Percentiles rank a stretch among this genome's conserved stretches.
Conservation (phyloP, 2,888 invertebrate genomes). For the Polylopha cassiicola region DNA sequence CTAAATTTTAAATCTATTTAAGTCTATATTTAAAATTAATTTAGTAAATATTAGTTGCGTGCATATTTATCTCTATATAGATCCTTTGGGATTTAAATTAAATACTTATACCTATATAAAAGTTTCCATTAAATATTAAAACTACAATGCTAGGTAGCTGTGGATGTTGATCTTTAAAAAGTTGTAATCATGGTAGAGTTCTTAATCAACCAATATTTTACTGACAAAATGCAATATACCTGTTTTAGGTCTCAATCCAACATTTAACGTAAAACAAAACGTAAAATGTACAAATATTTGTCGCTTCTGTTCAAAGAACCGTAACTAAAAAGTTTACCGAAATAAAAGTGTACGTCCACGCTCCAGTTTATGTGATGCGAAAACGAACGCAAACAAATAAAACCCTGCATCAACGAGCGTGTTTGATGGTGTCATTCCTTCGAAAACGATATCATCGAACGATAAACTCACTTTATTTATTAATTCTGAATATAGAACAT, state of each 20-base stretch:
- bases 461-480: constrained; percentile 7
- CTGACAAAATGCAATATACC: constrained; percentile 9
- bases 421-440: constrained; percentile 22
- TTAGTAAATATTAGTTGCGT: no score
- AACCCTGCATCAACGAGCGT: constrained; percentile 46
- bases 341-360: constrained; percentile 61
- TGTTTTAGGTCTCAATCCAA: background rate
- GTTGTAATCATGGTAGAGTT: no score
- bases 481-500: background rate
- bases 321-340: constrained; percentile 56
- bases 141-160: no score
- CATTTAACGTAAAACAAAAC: constrained; percentile 24
- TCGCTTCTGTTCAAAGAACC: constrained; percentile 62
- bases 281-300: constrained; percentile 56
- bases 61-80: no score
- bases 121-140: no score
- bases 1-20: no score
- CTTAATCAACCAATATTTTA: no score
- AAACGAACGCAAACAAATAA: constrained; percentile 63
- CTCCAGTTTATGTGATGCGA: constrained; percentile 56
- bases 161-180: no score
- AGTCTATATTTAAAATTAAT: no score
- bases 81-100: no score
- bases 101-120: no score
- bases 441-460: constrained; percentile 5